Evolutionary conservation across 1,140 invertebrate genomes (phyloP), one percentile per base, ranked within the genome.

Genomic region (Copidosoma floridanum): DNA sequence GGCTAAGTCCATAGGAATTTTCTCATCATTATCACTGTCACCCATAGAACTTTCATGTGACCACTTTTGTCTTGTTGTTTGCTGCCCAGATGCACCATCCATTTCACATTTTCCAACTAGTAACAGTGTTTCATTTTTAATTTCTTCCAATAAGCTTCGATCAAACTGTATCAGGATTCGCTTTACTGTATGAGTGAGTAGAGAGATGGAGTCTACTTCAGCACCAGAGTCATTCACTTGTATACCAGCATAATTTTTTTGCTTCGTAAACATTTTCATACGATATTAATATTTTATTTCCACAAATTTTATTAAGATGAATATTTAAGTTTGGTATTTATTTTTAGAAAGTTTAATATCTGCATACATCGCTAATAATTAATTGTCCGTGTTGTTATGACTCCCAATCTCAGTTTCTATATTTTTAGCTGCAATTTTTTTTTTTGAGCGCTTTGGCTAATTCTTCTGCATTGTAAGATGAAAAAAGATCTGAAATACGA

Each of bases 91-190:
- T 54, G 40, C 62, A 10, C 68, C 71, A 62, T 73, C 71, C 48
- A 63, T 71, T 16, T 68, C 70, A 67, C 67, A 73, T 51, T 73
- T 73, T 38, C 54, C 57, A 54, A 66, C 66, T 6, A 68, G n/a
- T n/a, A n/a, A n/a, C n/a, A n/a, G n/a, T n/a, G n/a, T n/a, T n/a
- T n/a, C n/a, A n/a, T n/a, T n/a, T 53, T 26, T 14, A n/a, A 53
- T 40, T 38, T 26, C 51, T 53, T 53, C 32, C 51, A 41, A 24
- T 32, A 40, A 32, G 16, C 8, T 24, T n/a, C 21, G 35, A 26
- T 21, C 20, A 32, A 53, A 24, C 29, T 53, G n/a, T n/a, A n/a
- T n/a, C n/a, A n/a, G n/a, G n/a, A n/a, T n/a, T n/a, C n/a, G n/a
- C n/a, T n/a, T n/a, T 53, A 32, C 29, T 26, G 51, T 53, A 53